Evolutionary conservation across 2,113 vertebrate genomes (phyloP).

Genomic region (Alouatta palliata): DNA sequence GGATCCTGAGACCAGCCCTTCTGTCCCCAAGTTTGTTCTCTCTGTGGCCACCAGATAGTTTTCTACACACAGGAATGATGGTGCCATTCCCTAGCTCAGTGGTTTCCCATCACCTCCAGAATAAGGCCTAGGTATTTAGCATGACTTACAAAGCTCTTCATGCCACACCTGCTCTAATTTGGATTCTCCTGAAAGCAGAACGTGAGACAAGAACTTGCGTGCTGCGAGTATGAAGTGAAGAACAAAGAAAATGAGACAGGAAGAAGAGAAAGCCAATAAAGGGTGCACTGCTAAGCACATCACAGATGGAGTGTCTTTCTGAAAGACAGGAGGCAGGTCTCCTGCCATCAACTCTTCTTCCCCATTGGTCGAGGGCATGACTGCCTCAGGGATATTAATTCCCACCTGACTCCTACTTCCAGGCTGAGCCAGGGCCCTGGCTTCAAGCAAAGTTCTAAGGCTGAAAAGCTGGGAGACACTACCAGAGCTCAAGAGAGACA

Average conservation of each 20-base stretch:
- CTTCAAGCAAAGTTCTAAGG: neutral
- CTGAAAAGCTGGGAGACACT: neutral
- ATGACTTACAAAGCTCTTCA: neutral
- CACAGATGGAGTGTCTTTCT: neutral
- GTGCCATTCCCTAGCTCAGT: neutral
- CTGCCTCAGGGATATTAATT: neutral
- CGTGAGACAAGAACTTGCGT: neutral
- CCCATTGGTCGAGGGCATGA: neutral
- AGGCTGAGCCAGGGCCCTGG: neutral
- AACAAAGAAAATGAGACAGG: neutral
- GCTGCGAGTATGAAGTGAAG: neutral
- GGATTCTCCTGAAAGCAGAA: neutral
- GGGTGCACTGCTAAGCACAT: neutral
- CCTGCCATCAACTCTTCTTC: neutral
- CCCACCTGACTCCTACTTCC: neutral
- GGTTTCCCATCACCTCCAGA: neutral
- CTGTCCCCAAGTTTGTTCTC: neutral
- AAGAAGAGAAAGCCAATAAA: neutral
- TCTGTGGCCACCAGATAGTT: neutral
- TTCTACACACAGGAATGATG: neutral
- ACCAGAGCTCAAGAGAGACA: neutral
- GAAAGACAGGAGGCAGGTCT: neutral
- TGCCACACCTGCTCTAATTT: neutral
- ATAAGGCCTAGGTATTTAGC: neutral
- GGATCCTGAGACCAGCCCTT: accelerated